Evolutionary conservation across 2,888 invertebrate species (phyloP).

Genomic region (Ectobius pallidus): DNA sequence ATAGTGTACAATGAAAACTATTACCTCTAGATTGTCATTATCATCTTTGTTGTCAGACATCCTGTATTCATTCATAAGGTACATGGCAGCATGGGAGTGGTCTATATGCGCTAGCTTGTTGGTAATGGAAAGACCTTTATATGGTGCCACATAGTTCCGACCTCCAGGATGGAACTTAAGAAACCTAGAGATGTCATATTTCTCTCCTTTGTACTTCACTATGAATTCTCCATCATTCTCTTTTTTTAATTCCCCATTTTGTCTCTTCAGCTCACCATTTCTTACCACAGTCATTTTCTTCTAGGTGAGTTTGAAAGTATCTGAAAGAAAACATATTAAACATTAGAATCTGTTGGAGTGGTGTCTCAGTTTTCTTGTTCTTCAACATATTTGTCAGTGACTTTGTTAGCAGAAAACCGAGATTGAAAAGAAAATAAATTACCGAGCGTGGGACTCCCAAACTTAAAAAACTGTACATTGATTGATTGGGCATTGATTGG

Average conservation of each 20-base stretch:
- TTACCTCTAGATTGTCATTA: slow-evolving; percentile 50
- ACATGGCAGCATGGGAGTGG: slow-evolving; percentile 69
- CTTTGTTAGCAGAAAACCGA: no score
- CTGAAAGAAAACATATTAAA: background rate
- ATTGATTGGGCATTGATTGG: no score
- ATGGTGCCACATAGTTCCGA: slow-evolving; percentile 65
- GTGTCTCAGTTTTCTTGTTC: no score
- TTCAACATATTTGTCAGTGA: no score
- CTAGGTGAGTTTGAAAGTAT: background rate
- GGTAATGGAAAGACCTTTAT: slow-evolving; percentile 61
- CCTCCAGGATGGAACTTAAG: slow-evolving; percentile 78
- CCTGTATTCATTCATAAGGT: slow-evolving; percentile 67
- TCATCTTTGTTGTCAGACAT: slow-evolving; percentile 48
- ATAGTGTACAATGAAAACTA: no score
- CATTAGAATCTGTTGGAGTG: no score
- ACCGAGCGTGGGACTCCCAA: no score
- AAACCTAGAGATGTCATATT: slow-evolving; percentile 70
- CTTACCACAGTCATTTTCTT: background rate
- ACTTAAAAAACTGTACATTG: no score
- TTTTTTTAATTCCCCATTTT: background rate
- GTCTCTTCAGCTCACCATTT: background rate
- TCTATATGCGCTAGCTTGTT: slow-evolving; percentile 61
- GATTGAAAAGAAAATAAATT: no score
- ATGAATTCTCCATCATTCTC: slow-evolving; percentile 49
- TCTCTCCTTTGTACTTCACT: slow-evolving; percentile 55